Conservation (phyloP, 2,888 invertebrate species). For the Melangyna quadrimaculata region DNA sequence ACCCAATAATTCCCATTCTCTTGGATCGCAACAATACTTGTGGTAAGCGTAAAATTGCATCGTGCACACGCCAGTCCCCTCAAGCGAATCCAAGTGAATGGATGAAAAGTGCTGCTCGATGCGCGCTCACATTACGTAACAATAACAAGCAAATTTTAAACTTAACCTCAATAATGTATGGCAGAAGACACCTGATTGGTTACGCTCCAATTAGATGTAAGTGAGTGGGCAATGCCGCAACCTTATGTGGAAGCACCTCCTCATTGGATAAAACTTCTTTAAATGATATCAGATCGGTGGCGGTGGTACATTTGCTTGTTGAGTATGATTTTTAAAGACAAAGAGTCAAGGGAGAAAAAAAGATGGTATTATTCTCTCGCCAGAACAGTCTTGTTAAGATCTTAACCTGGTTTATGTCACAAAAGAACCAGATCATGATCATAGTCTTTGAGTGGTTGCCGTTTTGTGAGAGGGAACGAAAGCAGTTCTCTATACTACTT, state of each 20-base stretch:
- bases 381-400: conserved; percentile 38
- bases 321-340: not conserved
- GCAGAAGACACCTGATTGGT: conserved; percentile 70
- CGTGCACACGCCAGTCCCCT: conserved; percentile 64
- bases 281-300: not conserved
- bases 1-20: conserved; percentile 54
- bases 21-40: conserved; percentile 9
- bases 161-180: conserved; percentile 62
- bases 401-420: conserved; percentile 61
- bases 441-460: conserved; percentile 5
- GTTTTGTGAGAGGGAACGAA: conserved; percentile 6
- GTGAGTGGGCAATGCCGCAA: conserved; percentile 49
- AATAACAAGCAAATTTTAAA: conserved; percentile 61
- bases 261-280: conserved; percentile 13
- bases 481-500: conserved; percentile 44
- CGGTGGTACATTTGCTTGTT: not conserved
- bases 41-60: conserved; percentile 65
- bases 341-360: not conserved
- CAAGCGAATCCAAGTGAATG: conserved; percentile 68
- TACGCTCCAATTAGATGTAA: conserved; percentile 67
- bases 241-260: conserved; percentile 22
- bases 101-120: conserved; percentile 8
- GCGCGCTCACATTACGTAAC: conserved; percentile 55
- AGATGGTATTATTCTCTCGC: conserved; percentile 4
- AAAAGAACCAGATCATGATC: conserved; percentile 65